Percentiles rank a stretch among this genome's conserved stretches.
phyloP scores from a whole-genome alignment of 2,888 invertebrate genomes.

The Nemapogon koenigi region DNA sequence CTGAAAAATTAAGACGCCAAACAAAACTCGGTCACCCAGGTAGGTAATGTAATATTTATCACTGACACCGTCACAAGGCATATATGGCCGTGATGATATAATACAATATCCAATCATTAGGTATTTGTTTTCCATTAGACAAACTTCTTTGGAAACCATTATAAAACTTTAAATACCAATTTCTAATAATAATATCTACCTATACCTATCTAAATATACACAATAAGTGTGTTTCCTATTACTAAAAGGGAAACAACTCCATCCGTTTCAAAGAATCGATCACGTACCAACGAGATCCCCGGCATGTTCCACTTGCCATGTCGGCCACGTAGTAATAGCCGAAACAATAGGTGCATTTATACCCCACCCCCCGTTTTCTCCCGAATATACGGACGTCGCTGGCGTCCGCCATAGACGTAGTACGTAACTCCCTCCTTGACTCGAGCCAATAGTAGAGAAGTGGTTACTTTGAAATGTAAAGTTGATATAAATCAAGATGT shows the following conservation, averaged over 20 bases:
- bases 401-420: conserved; percentile 1
- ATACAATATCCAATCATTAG: no score
- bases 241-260: conserved; percentile 11
- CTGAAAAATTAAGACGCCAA: no score
- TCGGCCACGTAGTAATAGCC: conserved; percentile 21
- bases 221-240: no score
- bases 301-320: conserved; percentile 18
- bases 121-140: no score
- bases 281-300: conserved; percentile 12
- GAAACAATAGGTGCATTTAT: conserved; percentile 24
- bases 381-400: conserved; percentile 1
- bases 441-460: conserved; percentile 5
- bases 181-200: background rate
- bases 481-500: no score
- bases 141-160: background rate
- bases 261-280: conserved; percentile 20
- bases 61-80: no score
- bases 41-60: no score
- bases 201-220: no score
- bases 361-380: conserved; percentile 8
- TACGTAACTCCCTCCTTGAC: conserved; percentile 5
- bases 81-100: no score
- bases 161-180: background rate
- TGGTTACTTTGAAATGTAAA: background rate
- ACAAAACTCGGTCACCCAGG: no score